Evolutionary conservation across 92 coral and sea anemone species (phyloP), one percentile per base, ranked within the genome.

Genomic region (Porites divaricata): DNA sequence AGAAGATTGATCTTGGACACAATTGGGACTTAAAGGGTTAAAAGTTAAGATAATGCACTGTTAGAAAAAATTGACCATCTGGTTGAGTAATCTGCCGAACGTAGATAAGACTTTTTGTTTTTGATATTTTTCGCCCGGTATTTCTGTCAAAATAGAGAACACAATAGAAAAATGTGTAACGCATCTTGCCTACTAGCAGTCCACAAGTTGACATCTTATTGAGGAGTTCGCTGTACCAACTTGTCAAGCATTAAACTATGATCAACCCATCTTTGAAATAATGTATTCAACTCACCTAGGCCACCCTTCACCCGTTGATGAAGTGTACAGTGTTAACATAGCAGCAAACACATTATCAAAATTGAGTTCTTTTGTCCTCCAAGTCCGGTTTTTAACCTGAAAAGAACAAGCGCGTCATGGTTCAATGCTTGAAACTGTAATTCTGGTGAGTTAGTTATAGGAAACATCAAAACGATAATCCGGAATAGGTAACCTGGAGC

Each of bases 231-330:
- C 45, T 35, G 45, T 35, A 54, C 13, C 13, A 54, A 54, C 17
- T 25, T 62, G 67, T 62, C 67, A 11, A 62, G 67, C 15, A 62
- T 20, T 62, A 21, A 62, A 21, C 20, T 62, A 62, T 21, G 45
- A 23, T 26, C 24, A 22, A 70, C 63, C 11, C 61, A 21, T 49
- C 78, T 45, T 45, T 21, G 26, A 52, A 6, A 8, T 63, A 4
- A 22, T 41, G 9, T n/a, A 77, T 25, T 28, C 9, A 28, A 87
- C 95, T 88, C 67, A 96, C 99, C 83, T 81, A 7, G 99, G 99
- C 99, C 99, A 96, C 1, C 99, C 99, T 65, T 96, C 99, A 62
- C 99, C 98, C 1, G 99, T 96, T 13, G 99, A 95, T 25, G 99
- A 96, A 13, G 99, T 92, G 79, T 93, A 96, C 63, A 96, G 74